Evolutionary conservation across 2,888 invertebrate species (phyloP).

Genomic region (Creontiades dilutus): DNA sequence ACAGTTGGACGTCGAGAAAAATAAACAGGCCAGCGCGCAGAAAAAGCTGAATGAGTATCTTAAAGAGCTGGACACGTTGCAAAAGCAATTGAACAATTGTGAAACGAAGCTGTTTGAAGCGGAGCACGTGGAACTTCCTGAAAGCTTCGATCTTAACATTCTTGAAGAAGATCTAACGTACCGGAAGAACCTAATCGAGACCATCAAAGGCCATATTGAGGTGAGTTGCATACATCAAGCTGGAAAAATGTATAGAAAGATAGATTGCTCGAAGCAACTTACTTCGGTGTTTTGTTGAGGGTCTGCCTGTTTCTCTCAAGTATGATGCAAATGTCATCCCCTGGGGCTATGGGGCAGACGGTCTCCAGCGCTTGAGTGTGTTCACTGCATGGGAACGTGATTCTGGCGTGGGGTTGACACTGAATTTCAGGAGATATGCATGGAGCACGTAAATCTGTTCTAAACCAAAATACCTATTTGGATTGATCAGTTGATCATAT

Average conservation of each 20-base stretch:
- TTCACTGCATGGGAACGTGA: constrained; percentile 90
- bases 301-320: constrained; percentile 90
- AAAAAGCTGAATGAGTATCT: neutral
- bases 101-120: constrained; percentile 58
- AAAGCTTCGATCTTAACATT: constrained; percentile 61
- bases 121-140: constrained; percentile 69
- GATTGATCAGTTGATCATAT: too few species aligned
- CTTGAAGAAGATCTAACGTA: constrained; percentile 72
- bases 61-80: constrained; percentile 55
- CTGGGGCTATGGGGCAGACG: constrained; percentile 84
- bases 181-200: constrained; percentile 12
- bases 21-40: neutral
- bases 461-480: too few species aligned
- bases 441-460: too few species aligned
- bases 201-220: constrained; percentile 22
- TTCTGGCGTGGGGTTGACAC: constrained; percentile 93
- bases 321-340: constrained; percentile 92
- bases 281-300: constrained; percentile 87
- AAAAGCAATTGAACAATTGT: constrained; percentile 29
- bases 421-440: too few species aligned
- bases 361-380: constrained; percentile 88
- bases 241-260: too few species aligned
- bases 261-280: constrained; percentile 67
- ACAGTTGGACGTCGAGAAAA: constrained; percentile 22
- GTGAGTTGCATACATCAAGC: constrained; percentile 16